Conservation (phyloP, 2,888 invertebrate genomes). For the Trisateles emortualis region DNA sequence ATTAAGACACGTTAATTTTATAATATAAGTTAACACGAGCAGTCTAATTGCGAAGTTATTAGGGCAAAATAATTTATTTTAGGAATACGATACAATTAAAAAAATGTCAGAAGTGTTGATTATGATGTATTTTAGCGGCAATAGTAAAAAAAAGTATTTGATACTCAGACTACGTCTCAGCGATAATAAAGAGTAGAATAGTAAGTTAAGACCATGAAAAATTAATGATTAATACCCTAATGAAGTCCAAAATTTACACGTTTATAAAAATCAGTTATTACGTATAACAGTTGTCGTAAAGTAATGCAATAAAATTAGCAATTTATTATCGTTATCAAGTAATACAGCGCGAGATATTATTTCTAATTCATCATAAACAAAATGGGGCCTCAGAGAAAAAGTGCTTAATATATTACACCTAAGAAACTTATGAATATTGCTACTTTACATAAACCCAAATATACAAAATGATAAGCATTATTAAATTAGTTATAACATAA, state of each 20-base stretch:
- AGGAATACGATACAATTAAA: neutral
- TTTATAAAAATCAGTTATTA: too few relatives aligned
- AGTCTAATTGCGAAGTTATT: slow-evolving; percentile 4
- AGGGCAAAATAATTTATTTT: neutral
- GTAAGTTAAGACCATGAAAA: too few relatives aligned
- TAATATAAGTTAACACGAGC: slow-evolving; percentile 6
- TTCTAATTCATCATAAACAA: slow-evolving; percentile 16
- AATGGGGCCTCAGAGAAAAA: slow-evolving; percentile 36
- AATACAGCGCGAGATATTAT: neutral
- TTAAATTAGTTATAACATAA: slow-evolving; percentile 39
- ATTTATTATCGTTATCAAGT: neutral
- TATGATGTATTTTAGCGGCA: neutral
- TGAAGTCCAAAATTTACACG: too few relatives aligned
- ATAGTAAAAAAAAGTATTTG: neutral
- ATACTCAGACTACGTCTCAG: too few relatives aligned
- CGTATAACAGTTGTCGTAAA: too few relatives aligned
- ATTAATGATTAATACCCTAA: too few relatives aligned
- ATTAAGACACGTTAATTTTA: slow-evolving; percentile 21
- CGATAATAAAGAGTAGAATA: too few relatives aligned
- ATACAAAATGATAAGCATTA: slow-evolving; percentile 42
- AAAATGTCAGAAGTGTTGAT: slow-evolving; percentile 31
- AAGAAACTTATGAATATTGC: slow-evolving; percentile 33
- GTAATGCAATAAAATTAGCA: too few relatives aligned
- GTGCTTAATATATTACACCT: slow-evolving; percentile 28
- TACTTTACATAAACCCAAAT: slow-evolving; percentile 44